Evolutionary conservation across 2,888 invertebrate species (phyloP).

Genomic region (Automeris io): DNA sequence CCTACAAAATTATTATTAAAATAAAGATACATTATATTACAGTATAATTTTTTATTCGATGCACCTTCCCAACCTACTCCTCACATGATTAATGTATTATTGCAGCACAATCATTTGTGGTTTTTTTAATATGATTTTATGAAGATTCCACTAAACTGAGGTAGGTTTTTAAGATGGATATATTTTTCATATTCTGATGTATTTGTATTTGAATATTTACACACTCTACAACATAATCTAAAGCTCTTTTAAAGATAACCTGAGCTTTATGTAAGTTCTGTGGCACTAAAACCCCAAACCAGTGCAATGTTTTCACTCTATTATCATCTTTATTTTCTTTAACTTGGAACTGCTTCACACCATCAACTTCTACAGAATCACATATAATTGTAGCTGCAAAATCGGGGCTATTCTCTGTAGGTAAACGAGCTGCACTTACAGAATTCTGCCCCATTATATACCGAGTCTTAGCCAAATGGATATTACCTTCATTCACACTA

Average conservation of each 20-base stretch:
- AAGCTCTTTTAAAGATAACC: slow-evolving; percentile 81
- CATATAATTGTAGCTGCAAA: slow-evolving; percentile 57
- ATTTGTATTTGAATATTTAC: slow-evolving; percentile 83
- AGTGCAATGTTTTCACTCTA: slow-evolving; percentile 82
- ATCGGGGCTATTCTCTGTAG: slow-evolving; percentile 78
- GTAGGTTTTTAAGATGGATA: slow-evolving; percentile 39
- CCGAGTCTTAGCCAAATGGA: slow-evolving; percentile 84
- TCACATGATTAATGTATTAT: too few relatives aligned
- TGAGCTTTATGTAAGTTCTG: slow-evolving; percentile 86
- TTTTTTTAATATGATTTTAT: too few relatives aligned
- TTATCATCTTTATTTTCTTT: slow-evolving; percentile 40
- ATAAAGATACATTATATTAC: too few relatives aligned
- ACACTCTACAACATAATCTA: slow-evolving; percentile 81
- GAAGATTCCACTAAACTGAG: too few relatives aligned
- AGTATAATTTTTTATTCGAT: too few relatives aligned
- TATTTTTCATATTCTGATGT: slow-evolving; percentile 41
- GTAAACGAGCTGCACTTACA: slow-evolving; percentile 83
- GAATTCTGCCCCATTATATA: slow-evolving; percentile 87
- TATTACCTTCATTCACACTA: slow-evolving; percentile 81
- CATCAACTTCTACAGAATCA: slow-evolving; percentile 53
- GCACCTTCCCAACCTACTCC: too few relatives aligned
- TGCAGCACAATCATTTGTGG: too few relatives aligned
- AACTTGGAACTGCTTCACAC: slow-evolving; percentile 55
- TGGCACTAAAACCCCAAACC: slow-evolving; percentile 93
- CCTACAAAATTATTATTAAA: too few relatives aligned